Evolutionary conservation across 2,888 invertebrate species (phyloP).

Genomic region (Sinelater perroti): DNA sequence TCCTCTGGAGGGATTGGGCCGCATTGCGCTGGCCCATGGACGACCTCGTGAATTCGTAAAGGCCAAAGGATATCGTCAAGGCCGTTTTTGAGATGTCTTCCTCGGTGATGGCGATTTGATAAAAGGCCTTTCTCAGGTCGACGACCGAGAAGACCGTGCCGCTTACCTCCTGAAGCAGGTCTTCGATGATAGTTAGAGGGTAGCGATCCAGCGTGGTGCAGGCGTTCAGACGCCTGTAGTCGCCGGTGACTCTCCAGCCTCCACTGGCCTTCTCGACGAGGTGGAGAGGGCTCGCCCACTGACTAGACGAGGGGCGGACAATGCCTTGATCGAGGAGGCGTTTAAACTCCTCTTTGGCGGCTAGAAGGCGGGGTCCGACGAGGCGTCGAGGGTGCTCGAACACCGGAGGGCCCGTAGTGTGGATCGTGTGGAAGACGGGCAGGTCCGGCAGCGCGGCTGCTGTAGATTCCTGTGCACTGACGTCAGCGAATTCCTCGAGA

Average conservation of each 20-base stretch:
- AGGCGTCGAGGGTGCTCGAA: background rate
- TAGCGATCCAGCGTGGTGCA: background rate
- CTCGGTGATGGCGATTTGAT: slow-evolving; percentile 1
- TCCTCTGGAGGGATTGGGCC: background rate
- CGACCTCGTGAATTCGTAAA: background rate
- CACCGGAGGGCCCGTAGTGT: background rate
- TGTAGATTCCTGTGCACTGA: background rate
- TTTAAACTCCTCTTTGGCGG: slow-evolving; percentile 1
- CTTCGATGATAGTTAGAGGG: background rate
- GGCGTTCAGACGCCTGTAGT: background rate
- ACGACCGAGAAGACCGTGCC: background rate
- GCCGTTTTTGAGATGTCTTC: slow-evolving; percentile 6
- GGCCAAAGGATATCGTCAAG: background rate
- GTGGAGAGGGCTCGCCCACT: slow-evolving; percentile 56
- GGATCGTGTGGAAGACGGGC: background rate
- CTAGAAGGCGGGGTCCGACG: slow-evolving; percentile 2
- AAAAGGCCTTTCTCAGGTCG: background rate
- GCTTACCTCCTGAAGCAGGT: background rate
- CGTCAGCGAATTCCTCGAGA: background rate
- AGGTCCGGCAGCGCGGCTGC: background rate
- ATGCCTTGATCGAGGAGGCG: slow-evolving; percentile 52
- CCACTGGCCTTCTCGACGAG: slow-evolving; percentile 23
- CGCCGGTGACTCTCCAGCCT: background rate
- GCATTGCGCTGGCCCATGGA: background rate
- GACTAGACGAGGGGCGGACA: slow-evolving; percentile 55